Base-by-base conservation (phyloP, 1,140 invertebrate species). In the Solenopsis invicta region DNA sequence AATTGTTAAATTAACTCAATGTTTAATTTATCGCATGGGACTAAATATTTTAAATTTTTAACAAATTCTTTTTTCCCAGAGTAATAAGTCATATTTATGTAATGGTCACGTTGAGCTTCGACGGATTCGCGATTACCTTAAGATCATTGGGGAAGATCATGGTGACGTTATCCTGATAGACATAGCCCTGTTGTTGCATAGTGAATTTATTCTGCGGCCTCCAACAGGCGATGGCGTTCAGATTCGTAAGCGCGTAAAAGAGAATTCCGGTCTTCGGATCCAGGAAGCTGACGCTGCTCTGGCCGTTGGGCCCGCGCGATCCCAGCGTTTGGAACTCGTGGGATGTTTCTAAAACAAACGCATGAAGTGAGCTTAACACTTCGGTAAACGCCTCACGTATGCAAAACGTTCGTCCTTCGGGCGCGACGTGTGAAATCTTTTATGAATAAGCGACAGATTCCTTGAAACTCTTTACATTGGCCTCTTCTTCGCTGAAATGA, bases 221-320 rank as follows among this genome's bases (percentile, higher is more conserved):
- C 97, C 97, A 98, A 89, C 97, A 98, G 2, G 97, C 97, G 0
- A 98, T 96, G 2, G 97, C 97, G 90, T 98, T 97, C 21, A 97
- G 93, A 93, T 98, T 98, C 0, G 97, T 96, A 62, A 98, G 94
- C 2, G 97, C 96, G 92, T 98, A 98, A 92, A 98, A 97, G 0
- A 98, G 93, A 12, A 98, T 97, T 1, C 97, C 97, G 0, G 97
- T 97, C 69, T 96, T 96, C 18, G 96, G 96, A 89, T 98, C 97
- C 12, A 98, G 92, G 87, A 97, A 98, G 21, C 97, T 97, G 0
- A 97, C 97, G 77, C 97, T 97, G 18, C 97, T 97, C 92, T 98
- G 97, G 0, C 96, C 96, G 88, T 97, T 97, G 0, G 96, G 95
- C 1, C 97, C 97, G 56, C 97, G 95, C 34, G 96, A 97, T 3